phyloP scores from a whole-genome alignment of 2,113 vertebrate species.

The Carettochelys insculpta region DNA sequence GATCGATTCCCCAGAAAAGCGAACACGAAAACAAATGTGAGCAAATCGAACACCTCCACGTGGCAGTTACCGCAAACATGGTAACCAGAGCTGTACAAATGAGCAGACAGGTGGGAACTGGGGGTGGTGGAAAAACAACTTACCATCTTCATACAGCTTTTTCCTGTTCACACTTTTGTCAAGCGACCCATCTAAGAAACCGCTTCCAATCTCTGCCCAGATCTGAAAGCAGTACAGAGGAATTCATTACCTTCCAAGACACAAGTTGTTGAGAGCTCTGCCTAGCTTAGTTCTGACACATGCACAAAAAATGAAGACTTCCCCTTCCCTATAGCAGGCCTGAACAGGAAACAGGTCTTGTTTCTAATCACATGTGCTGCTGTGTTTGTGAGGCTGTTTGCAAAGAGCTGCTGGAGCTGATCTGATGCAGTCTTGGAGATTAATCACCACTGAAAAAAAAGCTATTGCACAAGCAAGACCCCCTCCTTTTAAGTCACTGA shows the following conservation, averaged over 20 bases:
- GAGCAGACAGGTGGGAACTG: background rate
- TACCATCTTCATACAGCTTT: constrained; percentile 89
- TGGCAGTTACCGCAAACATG: background rate
- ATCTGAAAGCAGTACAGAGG: constrained; percentile 79
- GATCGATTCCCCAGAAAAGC: background rate
- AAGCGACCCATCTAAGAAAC: constrained; percentile 93
- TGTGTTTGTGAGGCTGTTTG: background rate
- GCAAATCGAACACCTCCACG: background rate
- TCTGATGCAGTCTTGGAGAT: background rate
- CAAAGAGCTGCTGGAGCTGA: background rate
- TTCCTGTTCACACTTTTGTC: constrained; percentile 91
- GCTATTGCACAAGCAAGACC: background rate
- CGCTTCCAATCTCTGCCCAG: constrained; percentile 96
- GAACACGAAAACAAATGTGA: background rate
- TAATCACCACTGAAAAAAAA: background rate
- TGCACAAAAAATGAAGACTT: background rate
- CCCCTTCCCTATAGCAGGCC: background rate
- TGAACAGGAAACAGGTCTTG: background rate
- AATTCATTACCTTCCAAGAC: background rate
- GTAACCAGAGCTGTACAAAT: background rate
- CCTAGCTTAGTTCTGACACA: background rate
- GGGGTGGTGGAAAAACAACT: constrained; percentile 26
- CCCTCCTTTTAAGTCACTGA: background rate
- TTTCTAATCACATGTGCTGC: background rate
- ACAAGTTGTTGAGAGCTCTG: background rate